Conservation (phyloP, 2,797 vertebrate species). For the Pelochelys cantorii region DNA sequence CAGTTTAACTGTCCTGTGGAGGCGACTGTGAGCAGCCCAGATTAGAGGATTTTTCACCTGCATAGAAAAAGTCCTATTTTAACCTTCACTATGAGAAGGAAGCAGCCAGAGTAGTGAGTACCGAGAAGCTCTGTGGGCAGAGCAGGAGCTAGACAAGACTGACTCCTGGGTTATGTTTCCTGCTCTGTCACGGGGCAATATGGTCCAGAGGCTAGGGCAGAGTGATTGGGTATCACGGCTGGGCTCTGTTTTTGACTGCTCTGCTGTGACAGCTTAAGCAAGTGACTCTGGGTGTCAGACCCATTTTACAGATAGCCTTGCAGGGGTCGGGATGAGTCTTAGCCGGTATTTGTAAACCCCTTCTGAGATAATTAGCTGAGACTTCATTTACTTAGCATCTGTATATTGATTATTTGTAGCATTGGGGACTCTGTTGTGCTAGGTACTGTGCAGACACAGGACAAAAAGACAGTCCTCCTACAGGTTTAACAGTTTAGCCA, state of each 20-base stretch:
- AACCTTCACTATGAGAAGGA: neutral
- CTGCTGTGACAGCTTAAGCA: accelerated
- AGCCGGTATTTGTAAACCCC: accelerated
- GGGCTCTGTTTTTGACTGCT: neutral
- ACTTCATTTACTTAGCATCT: neutral
- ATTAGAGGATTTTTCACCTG: too few relatives aligned
- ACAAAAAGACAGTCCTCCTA: neutral
- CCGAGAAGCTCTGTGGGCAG: accelerated
- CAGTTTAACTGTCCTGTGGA: neutral
- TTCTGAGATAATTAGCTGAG: neutral
- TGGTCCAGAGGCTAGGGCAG: neutral
- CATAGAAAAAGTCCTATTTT: neutral
- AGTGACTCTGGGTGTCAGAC: neutral
- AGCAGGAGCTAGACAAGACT: accelerated
- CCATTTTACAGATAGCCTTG: neutral
- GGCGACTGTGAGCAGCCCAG: neutral
- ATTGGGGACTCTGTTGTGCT: neutral
- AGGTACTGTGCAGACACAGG: neutral
- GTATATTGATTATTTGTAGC: neutral
- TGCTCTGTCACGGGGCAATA: neutral
- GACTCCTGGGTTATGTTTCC: neutral
- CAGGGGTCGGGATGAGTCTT: neutral
- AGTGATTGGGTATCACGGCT: accelerated
- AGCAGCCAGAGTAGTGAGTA: neutral
- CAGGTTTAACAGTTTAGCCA: neutral